These are phyloP conservation scores for Subacronicta megacephala DNA, from an alignment of 2,888 invertebrate genomes.

Conservation along the genomic window DNA sequence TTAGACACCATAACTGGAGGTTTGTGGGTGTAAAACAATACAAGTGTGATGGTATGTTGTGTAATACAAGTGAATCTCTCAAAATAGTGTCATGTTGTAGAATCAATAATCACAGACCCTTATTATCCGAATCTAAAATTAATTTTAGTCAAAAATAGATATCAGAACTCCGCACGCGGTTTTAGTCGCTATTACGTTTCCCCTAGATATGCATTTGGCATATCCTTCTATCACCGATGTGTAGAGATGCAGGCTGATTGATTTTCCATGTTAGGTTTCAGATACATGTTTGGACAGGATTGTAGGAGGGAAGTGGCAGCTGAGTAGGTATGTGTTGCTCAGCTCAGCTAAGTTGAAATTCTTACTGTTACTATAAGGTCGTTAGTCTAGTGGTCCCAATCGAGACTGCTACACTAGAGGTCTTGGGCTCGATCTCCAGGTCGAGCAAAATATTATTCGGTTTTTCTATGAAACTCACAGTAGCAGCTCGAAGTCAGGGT, in stretches of 20 bases:
- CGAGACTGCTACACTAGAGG: no score
- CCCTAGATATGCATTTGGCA: constrained; percentile 10
- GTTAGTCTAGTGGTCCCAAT: no score
- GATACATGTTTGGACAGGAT: constrained; percentile 48
- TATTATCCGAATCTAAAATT: not conserved
- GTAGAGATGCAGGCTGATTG: constrained; percentile 48
- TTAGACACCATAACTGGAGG: no score
- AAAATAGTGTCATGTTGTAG: not conserved
- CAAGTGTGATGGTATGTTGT: no score
- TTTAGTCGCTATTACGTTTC: constrained; percentile 7
- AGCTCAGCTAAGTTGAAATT: not conserved
- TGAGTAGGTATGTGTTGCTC: constrained; percentile 17
- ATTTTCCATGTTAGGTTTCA: constrained; percentile 52
- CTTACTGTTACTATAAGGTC: constrained; percentile 1
- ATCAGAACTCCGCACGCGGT: not conserved
- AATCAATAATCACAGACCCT: not conserved
- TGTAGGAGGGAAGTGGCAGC: constrained; percentile 22
- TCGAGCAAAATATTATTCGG: no score
- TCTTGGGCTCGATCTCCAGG: no score
- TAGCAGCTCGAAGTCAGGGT: no score
- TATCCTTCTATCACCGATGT: constrained; percentile 14
- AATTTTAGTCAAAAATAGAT: constrained; percentile 6
- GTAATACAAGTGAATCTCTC: not conserved
- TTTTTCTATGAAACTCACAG: no score
- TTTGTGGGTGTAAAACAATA: no score